Conservation (phyloP, 2,113 vertebrate genomes). For the Octodon degus region DNA sequence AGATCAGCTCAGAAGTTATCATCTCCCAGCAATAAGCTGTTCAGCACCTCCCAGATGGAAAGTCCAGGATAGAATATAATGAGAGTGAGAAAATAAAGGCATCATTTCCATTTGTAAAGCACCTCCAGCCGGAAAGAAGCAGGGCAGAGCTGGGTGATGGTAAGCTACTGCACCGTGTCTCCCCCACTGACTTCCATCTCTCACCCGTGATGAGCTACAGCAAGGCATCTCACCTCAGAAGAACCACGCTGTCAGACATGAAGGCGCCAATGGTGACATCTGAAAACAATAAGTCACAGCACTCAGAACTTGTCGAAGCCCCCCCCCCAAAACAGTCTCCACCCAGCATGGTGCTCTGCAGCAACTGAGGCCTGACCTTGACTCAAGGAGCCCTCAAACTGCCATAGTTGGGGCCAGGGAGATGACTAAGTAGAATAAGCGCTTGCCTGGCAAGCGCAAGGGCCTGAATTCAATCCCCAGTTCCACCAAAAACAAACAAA, state of each 20-base stretch:
- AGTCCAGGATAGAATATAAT: not conserved
- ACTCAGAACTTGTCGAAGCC: conserved; percentile 60
- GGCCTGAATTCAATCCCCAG: no score
- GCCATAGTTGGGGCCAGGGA: no score
- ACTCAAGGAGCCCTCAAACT: not conserved
- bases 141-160: not conserved
- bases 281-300: conserved; percentile 84
- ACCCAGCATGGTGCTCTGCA: not conserved
- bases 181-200: not conserved
- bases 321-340: accelerated
- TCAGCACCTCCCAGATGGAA: not conserved
- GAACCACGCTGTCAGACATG: conserved; percentile 94
- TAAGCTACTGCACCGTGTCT: accelerated
- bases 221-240: conserved; percentile 92
- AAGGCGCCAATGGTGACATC: conserved; percentile 98
- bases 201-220: not conserved
- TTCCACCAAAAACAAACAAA: no score
- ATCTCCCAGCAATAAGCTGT: not conserved
- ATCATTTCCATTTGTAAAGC: not conserved
- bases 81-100: not conserved
- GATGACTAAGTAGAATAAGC: no score
- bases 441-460: no score
- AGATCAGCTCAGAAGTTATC: not conserved
- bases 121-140: not conserved
- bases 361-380: no score